Percentiles rank a stretch among this genome's conserved stretches.
Conservation (phyloP, 2,113 vertebrate species). For the Colinus virginianus region DNA sequence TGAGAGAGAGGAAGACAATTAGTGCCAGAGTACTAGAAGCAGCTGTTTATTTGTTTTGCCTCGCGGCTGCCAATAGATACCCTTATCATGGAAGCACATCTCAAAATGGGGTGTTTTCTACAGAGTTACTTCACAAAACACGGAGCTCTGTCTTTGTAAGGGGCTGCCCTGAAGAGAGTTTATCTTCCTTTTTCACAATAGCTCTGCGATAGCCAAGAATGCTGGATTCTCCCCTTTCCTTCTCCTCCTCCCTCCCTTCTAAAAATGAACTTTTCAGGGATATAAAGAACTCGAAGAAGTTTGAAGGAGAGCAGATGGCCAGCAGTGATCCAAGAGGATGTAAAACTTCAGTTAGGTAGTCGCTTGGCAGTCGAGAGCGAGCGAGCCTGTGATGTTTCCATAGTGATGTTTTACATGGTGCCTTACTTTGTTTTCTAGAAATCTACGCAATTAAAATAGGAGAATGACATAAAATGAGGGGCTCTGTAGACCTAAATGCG, state of each 20-base stretch:
- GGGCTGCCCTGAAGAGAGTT: constrained; percentile 32
- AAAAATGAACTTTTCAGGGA: constrained; percentile 73
- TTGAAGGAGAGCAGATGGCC: constrained; percentile 66
- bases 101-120: constrained; percentile 46
- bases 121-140: constrained; percentile 42
- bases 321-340: constrained; percentile 57
- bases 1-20: constrained; percentile 57
- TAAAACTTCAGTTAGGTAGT: constrained; percentile 65
- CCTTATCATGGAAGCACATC: constrained; percentile 61
- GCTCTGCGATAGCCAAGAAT: constrained; percentile 43
- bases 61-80: constrained; percentile 46
- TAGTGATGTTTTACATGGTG: constrained; percentile 70
- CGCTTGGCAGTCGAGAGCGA: constrained; percentile 60
- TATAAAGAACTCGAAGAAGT: constrained; percentile 56
- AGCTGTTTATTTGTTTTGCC: constrained; percentile 62
- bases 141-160: constrained; percentile 49
- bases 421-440: constrained; percentile 61
- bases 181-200: constrained; percentile 56
- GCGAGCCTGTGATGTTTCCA: constrained; percentile 74
- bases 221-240: constrained; percentile 49
- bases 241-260: constrained; percentile 51
- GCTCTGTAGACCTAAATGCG: neutral
- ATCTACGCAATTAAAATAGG: constrained; percentile 33
- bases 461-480: constrained; percentile 8
- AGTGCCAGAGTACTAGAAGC: constrained; percentile 46